Percentiles rank a stretch among this genome's conserved stretches.
Evolutionary conservation across 2,797 vertebrate genomes (phyloP).

Genomic region (Trematomus bernacchii): DNA sequence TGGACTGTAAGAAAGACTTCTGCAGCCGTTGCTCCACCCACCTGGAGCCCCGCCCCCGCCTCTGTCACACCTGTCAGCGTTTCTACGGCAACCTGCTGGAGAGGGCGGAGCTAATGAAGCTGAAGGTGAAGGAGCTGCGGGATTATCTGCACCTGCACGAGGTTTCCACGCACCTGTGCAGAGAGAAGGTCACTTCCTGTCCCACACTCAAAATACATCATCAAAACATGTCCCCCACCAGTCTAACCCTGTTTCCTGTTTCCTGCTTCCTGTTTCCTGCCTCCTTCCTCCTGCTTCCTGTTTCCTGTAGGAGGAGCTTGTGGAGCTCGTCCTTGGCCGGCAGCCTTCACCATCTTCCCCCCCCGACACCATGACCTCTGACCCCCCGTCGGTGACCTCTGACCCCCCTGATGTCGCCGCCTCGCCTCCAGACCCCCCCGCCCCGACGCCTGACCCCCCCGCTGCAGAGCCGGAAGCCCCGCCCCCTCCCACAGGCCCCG

Average conservation of each 20-base stretch:
- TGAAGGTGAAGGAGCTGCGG: conserved; percentile 93
- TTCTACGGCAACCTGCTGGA: conserved; percentile 82
- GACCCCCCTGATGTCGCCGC: conserved; percentile 25
- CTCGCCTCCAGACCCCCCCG: neutral
- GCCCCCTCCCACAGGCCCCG: conserved; percentile 18
- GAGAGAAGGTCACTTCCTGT: conserved; percentile 85
- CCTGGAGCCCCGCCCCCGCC: conserved; percentile 74
- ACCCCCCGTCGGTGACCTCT: conserved; percentile 17
- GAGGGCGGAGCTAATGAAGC: conserved; percentile 86
- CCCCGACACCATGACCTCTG: conserved; percentile 32
- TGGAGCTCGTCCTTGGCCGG: conserved; percentile 92
- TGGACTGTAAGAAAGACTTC: conserved; percentile 85
- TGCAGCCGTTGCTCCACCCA: conserved; percentile 81
- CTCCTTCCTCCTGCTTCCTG: neutral
- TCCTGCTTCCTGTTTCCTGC: neutral
- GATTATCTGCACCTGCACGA: conserved; percentile 94
- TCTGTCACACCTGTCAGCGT: conserved; percentile 86
- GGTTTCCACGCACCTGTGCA: conserved; percentile 92
- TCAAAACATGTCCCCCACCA: no score
- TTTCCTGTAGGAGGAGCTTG: conserved; percentile 88
- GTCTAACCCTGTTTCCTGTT: neutral
- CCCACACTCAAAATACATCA: neutral
- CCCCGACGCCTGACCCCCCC: neutral
- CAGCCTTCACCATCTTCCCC: conserved; percentile 77
- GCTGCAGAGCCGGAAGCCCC: conserved; percentile 45